phyloP scores from a whole-genome alignment of 2,888 invertebrate species.

The Germaria angustata region DNA sequence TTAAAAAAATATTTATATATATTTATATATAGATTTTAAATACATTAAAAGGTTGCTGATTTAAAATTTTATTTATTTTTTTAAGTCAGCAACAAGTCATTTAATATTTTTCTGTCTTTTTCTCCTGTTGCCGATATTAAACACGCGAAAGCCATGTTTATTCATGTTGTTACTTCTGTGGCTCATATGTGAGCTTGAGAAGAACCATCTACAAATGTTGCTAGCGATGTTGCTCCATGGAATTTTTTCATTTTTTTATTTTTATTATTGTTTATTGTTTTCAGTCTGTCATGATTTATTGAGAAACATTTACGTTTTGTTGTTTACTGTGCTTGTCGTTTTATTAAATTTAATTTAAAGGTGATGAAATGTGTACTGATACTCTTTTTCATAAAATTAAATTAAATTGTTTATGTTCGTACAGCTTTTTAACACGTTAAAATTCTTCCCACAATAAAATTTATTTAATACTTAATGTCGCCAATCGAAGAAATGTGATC shows the following conservation, averaged over 20 bases:
- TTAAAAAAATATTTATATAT: too few species aligned
- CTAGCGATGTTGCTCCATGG: constrained; percentile 21
- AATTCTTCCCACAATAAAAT: neutral
- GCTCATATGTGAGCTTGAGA: neutral
- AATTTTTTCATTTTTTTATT: neutral
- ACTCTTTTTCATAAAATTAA: constrained; percentile 10
- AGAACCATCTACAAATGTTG: constrained; percentile 5
- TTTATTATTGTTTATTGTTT: neutral
- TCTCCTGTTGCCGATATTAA: constrained; percentile 43
- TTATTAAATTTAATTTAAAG: constrained; percentile 52
- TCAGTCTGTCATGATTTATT: constrained; percentile 11
- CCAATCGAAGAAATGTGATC: too few species aligned
- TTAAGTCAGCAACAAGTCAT: constrained; percentile 40
- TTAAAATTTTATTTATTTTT: neutral
- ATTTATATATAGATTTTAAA: neutral
- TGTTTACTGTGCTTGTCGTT: neutral
- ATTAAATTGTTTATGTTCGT: neutral
- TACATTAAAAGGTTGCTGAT: constrained; percentile 12
- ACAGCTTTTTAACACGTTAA: neutral
- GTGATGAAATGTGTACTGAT: constrained; percentile 49
- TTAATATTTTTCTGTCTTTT: constrained; percentile 17
- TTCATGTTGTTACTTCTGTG: constrained; percentile 40
- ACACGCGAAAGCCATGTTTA: constrained; percentile 66
- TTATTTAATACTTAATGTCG: too few species aligned
- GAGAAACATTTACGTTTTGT: constrained; percentile 26